phyloP scores from a whole-genome alignment of 2,888 invertebrate genomes.

The Cyrtodaria siliqua region DNA sequence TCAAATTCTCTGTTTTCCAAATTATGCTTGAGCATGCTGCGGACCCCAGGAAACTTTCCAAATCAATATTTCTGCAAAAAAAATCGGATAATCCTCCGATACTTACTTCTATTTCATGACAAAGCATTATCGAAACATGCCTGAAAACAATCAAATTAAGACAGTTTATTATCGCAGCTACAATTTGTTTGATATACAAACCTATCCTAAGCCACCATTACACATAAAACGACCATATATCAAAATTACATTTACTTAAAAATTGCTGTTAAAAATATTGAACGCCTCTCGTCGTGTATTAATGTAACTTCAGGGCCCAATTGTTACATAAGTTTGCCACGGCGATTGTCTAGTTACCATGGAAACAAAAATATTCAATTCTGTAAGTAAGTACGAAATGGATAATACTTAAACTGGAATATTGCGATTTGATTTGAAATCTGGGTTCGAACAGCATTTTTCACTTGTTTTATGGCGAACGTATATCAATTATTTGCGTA shows the following conservation, averaged over 20 bases:
- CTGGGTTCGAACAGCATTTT: background rate
- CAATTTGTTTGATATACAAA: constrained; percentile 40
- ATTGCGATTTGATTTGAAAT: constrained; percentile 55
- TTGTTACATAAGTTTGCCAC: constrained; percentile 59
- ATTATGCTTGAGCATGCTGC: constrained; percentile 43
- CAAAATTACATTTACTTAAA: constrained; percentile 53
- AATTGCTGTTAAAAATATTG: constrained; percentile 52
- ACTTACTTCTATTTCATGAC: constrained; percentile 51
- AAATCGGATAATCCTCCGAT: constrained; percentile 40
- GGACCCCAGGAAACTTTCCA: constrained; percentile 39
- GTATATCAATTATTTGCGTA: background rate
- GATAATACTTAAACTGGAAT: constrained; percentile 57
- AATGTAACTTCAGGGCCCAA: constrained; percentile 47
- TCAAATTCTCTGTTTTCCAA: constrained; percentile 48
- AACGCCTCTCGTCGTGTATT: constrained; percentile 26
- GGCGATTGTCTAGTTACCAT: constrained; percentile 64
- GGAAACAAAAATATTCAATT: constrained; percentile 62
- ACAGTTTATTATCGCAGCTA: constrained; percentile 22
- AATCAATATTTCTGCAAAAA: constrained; percentile 62
- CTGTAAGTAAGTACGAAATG: constrained; percentile 57
- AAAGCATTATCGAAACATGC: constrained; percentile 37
- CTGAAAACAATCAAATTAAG: constrained; percentile 55
- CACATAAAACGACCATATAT: constrained; percentile 52
- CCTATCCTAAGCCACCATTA: constrained; percentile 26
- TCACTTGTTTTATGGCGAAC: background rate